Conservation (phyloP, 2,113 vertebrate species). For the Lamprotornis superbus region DNA sequence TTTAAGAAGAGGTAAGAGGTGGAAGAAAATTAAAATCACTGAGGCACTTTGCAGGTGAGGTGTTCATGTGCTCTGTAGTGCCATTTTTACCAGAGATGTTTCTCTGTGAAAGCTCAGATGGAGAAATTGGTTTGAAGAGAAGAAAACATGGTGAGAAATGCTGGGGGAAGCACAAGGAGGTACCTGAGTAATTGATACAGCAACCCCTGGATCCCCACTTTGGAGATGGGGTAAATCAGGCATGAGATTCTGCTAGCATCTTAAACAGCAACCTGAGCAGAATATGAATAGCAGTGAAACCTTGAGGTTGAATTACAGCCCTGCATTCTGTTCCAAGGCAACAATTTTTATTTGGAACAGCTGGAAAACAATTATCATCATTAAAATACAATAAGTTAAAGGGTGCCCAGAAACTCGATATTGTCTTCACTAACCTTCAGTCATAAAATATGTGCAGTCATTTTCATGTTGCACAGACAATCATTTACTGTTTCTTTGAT, state of each 20-base stretch:
- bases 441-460: conserved; percentile 1
- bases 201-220: background rate
- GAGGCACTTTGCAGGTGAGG: background rate
- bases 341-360: conserved; percentile 16
- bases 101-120: background rate
- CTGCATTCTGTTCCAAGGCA: background rate
- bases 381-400: conserved; percentile 37
- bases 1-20: background rate
- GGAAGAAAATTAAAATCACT: background rate
- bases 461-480: background rate
- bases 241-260: background rate
- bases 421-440: conserved; percentile 25
- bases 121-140: background rate
- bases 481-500: conserved; percentile 1
- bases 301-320: conserved; percentile 32
- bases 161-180: background rate
- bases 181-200: background rate
- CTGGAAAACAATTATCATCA: conserved; percentile 40
- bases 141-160: background rate
- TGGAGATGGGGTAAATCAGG: background rate
- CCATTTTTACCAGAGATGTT: background rate
- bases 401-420: background rate
- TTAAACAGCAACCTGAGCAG: background rate
- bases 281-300: conserved; percentile 1
- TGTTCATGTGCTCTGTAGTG: background rate